These are phyloP conservation scores for Aphaenogaster ashmeadi DNA, from an alignment of 1,140 invertebrate genomes.

Conservation along the genomic window DNA sequence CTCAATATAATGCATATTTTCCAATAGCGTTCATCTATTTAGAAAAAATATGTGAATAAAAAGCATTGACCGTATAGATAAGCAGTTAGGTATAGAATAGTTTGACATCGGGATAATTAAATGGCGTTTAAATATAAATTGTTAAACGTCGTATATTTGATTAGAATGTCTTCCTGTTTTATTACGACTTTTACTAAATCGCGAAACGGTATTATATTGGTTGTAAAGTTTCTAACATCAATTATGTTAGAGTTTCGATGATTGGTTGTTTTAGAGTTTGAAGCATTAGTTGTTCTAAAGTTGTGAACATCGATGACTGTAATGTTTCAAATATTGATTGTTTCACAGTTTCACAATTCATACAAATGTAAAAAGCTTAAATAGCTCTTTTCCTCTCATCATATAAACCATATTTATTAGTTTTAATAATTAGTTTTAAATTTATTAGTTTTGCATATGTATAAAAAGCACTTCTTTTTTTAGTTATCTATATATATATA, in stretches of 20 bases:
- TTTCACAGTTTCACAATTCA: background rate
- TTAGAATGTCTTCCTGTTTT: background rate
- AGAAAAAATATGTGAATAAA: background rate
- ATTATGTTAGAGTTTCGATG: slow-evolving; percentile 18
- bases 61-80: background rate
- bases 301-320: background rate
- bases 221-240: background rate
- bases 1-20: too few relatives aligned
- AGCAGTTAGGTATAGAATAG: background rate
- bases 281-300: slow-evolving; percentile 28
- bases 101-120: background rate
- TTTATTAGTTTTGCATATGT: background rate
- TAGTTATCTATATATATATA: background rate
- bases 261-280: slow-evolving; percentile 18
- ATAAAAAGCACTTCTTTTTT: background rate
- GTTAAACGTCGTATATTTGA: background rate
- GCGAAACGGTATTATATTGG: background rate
- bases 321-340: background rate
- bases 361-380: background rate
- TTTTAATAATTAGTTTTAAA: background rate
- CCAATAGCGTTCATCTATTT: background rate
- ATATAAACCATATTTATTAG: background rate
- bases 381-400: background rate
- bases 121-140: background rate
- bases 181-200: background rate